Percentiles rank a stretch among this genome's conserved stretches.
Conservation (phyloP, 2,113 vertebrate species). For the Motacilla tschutschensis region DNA sequence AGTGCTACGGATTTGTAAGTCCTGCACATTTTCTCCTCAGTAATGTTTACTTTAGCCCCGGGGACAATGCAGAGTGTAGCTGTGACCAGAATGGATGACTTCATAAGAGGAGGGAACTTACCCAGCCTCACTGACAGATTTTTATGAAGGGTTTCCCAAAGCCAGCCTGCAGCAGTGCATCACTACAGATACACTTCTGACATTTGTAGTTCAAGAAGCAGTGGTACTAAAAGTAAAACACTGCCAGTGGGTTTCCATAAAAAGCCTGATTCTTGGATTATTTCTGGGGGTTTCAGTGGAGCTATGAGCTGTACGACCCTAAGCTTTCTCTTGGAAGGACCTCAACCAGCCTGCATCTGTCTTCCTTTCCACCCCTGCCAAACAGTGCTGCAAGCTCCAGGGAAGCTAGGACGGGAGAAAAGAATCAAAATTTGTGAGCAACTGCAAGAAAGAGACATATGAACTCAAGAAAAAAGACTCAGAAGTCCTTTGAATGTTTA, state of each 20-base stretch:
- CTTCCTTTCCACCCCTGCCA: neutral
- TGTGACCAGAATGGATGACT: neutral
- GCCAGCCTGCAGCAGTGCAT: conserved; percentile 11
- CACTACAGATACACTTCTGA: neutral
- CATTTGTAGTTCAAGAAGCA: conserved; percentile 50
- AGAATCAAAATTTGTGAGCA: neutral
- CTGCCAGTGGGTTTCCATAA: neutral
- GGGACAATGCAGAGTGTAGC: neutral
- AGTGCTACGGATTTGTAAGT: neutral
- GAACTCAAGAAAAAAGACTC: neutral
- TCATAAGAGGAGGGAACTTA: neutral
- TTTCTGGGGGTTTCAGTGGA: neutral
- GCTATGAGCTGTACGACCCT: neutral
- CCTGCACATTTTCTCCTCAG: neutral
- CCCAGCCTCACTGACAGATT: neutral
- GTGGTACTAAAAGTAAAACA: neutral
- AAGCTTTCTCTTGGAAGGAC: neutral
- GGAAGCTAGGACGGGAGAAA: neutral
- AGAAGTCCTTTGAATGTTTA: neutral
- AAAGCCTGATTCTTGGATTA: neutral
- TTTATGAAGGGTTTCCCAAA: conserved; percentile 44
- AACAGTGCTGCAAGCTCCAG: neutral
- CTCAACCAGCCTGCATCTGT: neutral
- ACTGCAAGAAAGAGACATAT: neutral
- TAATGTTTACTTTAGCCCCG: neutral